phyloP scores from a whole-genome alignment of 2,113 vertebrate genomes.

The Collichthys lucidus region DNA sequence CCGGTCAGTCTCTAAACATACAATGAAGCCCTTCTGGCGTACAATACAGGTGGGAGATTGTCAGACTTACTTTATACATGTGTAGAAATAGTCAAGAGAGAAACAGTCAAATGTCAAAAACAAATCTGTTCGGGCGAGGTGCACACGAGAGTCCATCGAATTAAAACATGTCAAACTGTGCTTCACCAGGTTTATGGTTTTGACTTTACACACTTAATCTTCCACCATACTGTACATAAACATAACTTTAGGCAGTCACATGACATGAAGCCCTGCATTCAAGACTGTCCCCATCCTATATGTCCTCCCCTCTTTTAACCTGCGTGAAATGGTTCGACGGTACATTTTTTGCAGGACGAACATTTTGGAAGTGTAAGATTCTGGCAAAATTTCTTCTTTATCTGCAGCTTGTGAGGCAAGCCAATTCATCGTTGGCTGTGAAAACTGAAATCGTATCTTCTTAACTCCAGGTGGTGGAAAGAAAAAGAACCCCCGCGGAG shows the following conservation, averaged over 20 bases:
- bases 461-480: slow-evolving; percentile 91
- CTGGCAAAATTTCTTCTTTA: neutral
- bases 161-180: neutral
- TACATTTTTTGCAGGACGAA: neutral
- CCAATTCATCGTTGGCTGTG: neutral
- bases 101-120: neutral
- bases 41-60: neutral
- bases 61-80: neutral
- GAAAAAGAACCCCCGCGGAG: slow-evolving; percentile 93
- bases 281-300: neutral
- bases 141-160: neutral
- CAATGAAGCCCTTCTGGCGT: neutral
- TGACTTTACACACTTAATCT: neutral
- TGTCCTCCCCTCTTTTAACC: neutral
- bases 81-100: neutral
- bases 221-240: neutral
- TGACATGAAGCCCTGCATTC: neutral
- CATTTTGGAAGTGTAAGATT: neutral
- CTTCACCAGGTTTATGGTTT: neutral
- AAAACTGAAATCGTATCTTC: slow-evolving; percentile 37
- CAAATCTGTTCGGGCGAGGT: neutral
- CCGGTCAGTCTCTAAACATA: neutral
- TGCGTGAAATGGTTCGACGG: neutral
- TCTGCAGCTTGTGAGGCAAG: slow-evolving; percentile 27
- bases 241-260: neutral